Base-by-base conservation (phyloP, 1,140 invertebrate species). In the Ditylenchus dipsaci region DNA sequence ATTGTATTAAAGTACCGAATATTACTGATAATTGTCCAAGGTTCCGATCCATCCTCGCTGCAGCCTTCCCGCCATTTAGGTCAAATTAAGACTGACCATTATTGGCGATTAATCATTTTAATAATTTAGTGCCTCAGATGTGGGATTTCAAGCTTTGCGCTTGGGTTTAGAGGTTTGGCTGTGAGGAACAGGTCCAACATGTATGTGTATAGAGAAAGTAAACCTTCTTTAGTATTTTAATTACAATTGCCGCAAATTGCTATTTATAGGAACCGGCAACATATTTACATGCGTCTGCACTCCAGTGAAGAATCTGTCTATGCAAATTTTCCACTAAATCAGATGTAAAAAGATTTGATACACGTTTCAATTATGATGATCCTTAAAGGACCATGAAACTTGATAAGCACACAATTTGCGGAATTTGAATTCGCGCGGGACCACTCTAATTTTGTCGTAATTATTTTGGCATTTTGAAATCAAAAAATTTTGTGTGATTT, bases 1-100 rank as follows among this genome's bases (percentile, higher is more conserved):
- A 21, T 45, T 13, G 11, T 45, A 21, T 7, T 7, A 21, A 53
- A 7, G n/a, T 53, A n/a, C n/a, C n/a, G n/a, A n/a, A n/a, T n/a
- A n/a, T n/a, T n/a, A n/a, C n/a, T n/a, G n/a, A 53, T 17, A 53
- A 21, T 19, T 53, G 49, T 53, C 15, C 15, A 53, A 15, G 49
- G 79, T 79, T 56, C 19, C 63, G 19, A 74, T 75, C 17, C 74
- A 75, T 75, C 73, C 75, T 61, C 63, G 73, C 1, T 75, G 15
- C 75, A 72, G 47, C 67, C 70, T 15, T 72, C 73, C 1, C 70
- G 70, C 21, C 26, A 17, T 8, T 45, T 47, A 17, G 76, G 74
- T 30, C 65, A 59, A n/a, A n/a, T n/a, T n/a, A n/a, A n/a, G n/a
- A n/a, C n/a, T n/a, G n/a, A n/a, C n/a, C n/a, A n/a, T n/a, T n/a